Base-by-base conservation (phyloP, 2,888 invertebrate species). In the Choristoneura rosaceana region DNA sequence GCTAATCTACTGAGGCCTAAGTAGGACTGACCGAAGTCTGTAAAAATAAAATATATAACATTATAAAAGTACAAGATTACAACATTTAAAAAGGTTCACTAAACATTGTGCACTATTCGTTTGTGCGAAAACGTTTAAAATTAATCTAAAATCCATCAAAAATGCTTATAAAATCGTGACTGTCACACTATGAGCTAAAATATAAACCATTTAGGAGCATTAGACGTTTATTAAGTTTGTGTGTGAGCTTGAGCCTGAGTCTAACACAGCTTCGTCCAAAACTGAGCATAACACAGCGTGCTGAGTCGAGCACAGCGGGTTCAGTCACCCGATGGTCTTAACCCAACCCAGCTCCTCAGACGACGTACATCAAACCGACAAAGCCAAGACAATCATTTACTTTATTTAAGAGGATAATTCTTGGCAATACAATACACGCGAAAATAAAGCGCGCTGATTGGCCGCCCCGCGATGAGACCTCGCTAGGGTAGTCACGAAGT, bases 21-120 rank as follows among this genome's bases (percentile, higher is more conserved):
- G 38, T 68, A 71, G 67, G 62, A 47, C 38, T 47, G 62, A 65
- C 67, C 71, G 67, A 55, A 25, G 55, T 55, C 55, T 55, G 17
- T 55, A 55, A 17, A 52, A 55, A 55, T 3, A 10, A 55, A 55
- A 25, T 0, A 10, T 55, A 34, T 59, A 62, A 71, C 71, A 62
- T 55, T 71, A 71, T 71, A 71, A 71, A 71, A 71, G 71, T 71
- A 71, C 71, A 71, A 71, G 71, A 68, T 68, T 66, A 71, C 71
- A 68, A 71, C 71, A 71, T 71, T 68, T 25, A 71, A 71, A 71
- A 67, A 63, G 71, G 62, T 71, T 50, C 47, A 71, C 71, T 61
- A 67, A 71, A 68, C 47, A 3, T 69, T 58, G 71, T 71, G 71
- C 71, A 71, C 67, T 71, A 71, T 68, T 62, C 45, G 25, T 41